Conservation (phyloP, 2,888 invertebrate genomes). For the Pogonocherus hispidulus region DNA sequence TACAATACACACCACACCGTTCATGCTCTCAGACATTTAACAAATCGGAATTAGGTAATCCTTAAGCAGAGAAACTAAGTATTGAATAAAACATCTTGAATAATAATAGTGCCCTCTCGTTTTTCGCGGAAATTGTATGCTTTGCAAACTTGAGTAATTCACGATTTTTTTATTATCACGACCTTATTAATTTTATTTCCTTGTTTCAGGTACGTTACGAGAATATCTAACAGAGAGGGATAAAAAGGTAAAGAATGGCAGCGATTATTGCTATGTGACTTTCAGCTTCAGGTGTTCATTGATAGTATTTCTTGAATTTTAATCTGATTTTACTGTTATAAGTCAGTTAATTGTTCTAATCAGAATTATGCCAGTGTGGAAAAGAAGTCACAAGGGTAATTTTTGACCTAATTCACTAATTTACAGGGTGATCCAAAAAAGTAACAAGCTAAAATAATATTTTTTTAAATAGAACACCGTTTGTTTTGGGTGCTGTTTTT, state of each 20-base stretch:
- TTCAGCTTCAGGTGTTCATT: no score
- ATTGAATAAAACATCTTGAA: slow-evolving; percentile 16
- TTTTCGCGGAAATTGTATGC: slow-evolving; percentile 1
- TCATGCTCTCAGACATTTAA: slow-evolving; percentile 15
- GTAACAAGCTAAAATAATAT: no score
- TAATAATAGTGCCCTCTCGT: not conserved
- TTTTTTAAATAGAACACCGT: no score
- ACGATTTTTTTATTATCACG: not conserved
- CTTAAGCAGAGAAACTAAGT: slow-evolving; percentile 15
- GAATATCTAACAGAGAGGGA: not conserved
- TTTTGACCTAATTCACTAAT: no score
- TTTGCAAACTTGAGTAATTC: not conserved
- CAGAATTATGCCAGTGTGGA: no score
- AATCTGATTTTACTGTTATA: no score
- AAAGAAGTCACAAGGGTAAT: no score
- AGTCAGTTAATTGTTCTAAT: no score
- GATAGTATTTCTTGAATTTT: no score
- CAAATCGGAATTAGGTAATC: slow-evolving; percentile 17
- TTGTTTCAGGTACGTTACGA: slow-evolving; percentile 9
- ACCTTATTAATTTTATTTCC: not conserved
- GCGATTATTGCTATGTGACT: not conserved
- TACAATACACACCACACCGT: no score
- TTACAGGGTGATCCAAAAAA: no score
- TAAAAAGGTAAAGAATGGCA: not conserved
- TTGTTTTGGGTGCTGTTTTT: no score